Conservation (phyloP, 2,797 vertebrate species). For the Mycteria americana region DNA sequence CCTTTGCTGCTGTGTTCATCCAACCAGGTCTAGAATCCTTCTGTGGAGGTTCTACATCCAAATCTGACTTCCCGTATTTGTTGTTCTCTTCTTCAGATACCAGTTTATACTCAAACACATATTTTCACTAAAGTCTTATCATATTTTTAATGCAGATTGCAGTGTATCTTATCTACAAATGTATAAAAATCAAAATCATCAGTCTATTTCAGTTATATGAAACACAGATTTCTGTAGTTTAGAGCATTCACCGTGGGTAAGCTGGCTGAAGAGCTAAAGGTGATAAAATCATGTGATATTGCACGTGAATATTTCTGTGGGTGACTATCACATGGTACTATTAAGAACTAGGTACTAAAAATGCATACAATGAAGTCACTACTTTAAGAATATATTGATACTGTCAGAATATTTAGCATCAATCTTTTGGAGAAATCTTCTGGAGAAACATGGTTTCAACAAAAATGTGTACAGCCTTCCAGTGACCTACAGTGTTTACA, state of each 20-base stretch:
- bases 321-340: not conserved
- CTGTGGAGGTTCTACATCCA: not conserved
- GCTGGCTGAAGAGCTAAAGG: not conserved
- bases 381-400: not conserved
- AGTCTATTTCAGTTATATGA: not conserved
- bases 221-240: not conserved
- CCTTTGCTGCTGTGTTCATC: not conserved
- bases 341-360: not conserved
- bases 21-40: not conserved
- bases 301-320: not conserved
- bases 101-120: not conserved
- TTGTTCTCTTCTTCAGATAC: not conserved
- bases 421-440: not conserved
- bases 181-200: not conserved
- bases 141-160: not conserved
- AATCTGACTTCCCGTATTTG: not conserved
- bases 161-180: not conserved
- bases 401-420: not conserved
- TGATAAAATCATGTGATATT: not conserved
- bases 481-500: not conserved
- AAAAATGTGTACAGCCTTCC: not conserved
- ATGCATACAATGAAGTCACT: not conserved
- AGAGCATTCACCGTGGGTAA: not conserved
- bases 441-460: not conserved
- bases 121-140: not conserved